Conservation (phyloP, 2,888 invertebrate genomes). For the Eilema depressum region DNA sequence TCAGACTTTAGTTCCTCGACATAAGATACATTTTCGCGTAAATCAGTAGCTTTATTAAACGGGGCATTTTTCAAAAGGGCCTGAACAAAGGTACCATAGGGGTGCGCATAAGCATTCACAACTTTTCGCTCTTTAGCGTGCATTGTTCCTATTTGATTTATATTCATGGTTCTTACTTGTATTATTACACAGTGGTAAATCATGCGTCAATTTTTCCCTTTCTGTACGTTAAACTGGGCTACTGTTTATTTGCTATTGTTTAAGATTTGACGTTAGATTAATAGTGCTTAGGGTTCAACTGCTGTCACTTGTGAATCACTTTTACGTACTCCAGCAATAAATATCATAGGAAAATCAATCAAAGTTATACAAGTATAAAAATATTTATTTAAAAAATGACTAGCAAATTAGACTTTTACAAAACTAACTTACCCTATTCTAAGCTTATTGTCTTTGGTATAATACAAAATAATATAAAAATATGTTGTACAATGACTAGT, state of each 20-base stretch:
- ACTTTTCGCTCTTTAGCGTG: conserved; percentile 84
- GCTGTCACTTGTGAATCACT: neutral
- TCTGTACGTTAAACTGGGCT: conserved; percentile 52
- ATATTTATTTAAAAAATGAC: conserved; percentile 70
- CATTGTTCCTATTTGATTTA: conserved; percentile 86
- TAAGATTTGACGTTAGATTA: conserved; percentile 38
- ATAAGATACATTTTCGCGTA: conserved; percentile 47
- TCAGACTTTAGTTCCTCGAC: conserved; percentile 27
- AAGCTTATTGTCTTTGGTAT: conserved; percentile 69
- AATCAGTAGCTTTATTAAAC: conserved; percentile 13
- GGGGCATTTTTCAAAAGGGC: conserved; percentile 61
- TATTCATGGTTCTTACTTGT: conserved; percentile 83
- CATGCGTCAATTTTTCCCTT: conserved; percentile 73
- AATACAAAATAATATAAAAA: conserved; percentile 47
- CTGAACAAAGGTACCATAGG: conserved; percentile 74
- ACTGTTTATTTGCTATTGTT: conserved; percentile 51
- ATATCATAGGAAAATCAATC: neutral
- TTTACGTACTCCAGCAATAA: neutral
- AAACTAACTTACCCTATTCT: conserved; percentile 54
- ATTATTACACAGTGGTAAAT: conserved; percentile 80
- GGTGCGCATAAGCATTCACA: conserved; percentile 82
- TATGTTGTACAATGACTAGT: conserved; percentile 57
- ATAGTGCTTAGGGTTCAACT: conserved; percentile 16
- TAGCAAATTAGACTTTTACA: conserved; percentile 72
- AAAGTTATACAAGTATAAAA: conserved; percentile 18